Conservation (phyloP, 2,113 vertebrate genomes). For the Lycocorax pyrrhopterus region DNA sequence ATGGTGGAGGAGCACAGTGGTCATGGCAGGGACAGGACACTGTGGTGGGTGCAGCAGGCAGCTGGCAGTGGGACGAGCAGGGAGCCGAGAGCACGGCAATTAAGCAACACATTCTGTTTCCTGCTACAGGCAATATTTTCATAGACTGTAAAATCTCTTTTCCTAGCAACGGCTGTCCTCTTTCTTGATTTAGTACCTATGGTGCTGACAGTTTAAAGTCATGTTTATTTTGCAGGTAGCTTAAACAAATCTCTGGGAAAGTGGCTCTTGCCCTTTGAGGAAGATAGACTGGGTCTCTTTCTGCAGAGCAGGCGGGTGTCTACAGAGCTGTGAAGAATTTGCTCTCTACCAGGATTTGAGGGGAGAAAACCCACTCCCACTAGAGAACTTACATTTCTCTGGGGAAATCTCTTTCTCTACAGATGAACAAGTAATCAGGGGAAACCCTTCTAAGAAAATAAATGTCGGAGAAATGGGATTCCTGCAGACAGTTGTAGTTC, state of each 20-base stretch:
- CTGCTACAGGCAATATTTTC: background rate
- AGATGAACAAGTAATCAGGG: background rate
- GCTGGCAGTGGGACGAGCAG: background rate
- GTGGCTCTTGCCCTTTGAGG: background rate
- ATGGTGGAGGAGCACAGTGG: fast-evolving
- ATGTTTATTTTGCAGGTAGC: background rate
- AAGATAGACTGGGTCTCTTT: background rate
- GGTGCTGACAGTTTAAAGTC: background rate
- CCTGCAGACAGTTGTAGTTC: background rate
- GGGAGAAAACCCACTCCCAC: background rate
- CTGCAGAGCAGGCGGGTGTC: background rate
- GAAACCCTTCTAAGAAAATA: background rate
- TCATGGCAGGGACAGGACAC: background rate
- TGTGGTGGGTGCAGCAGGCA: background rate
- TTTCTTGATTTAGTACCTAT: background rate
- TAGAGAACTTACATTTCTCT: background rate
- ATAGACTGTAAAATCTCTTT: background rate
- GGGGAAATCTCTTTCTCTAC: background rate
- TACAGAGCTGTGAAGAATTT: background rate
- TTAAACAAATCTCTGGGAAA: background rate
- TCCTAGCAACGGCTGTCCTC: background rate
- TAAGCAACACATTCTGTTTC: background rate
- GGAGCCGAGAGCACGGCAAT: background rate
- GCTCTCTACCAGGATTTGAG: background rate
- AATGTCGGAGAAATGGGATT: background rate